A percentile compares a stretch with the other conserved stretches of the same genome.
Evolutionary conservation across 2,113 vertebrate genomes (phyloP).

Genomic region (Apus apus): DNA sequence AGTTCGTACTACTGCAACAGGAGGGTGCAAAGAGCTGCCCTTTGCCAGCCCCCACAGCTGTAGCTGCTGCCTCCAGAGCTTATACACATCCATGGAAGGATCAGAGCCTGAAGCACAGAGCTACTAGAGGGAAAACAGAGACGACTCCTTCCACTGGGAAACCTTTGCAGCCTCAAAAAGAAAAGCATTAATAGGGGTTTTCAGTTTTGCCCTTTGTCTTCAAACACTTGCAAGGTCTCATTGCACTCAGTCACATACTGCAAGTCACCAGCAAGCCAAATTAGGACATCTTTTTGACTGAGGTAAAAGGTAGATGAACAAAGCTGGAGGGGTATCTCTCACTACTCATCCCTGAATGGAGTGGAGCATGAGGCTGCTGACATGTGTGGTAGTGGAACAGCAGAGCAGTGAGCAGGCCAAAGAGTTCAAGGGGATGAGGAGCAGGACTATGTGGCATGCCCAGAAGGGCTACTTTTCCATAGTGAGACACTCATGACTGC

Average conservation of each 20-base stretch:
- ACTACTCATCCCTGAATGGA: not conserved
- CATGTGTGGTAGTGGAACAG: not conserved
- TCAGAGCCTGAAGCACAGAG: not conserved
- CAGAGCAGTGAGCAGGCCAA: not conserved
- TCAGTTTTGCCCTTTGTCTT: not conserved
- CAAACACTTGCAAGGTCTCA: not conserved
- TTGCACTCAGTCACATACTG: fast-evolving
- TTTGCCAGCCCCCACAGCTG: not conserved
- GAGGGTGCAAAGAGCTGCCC: not conserved
- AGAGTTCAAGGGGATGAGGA: not conserved
- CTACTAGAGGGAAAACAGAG: not conserved
- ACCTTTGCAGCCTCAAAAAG: not conserved
- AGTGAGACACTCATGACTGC: not conserved
- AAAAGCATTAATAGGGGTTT: not conserved
- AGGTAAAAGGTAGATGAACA: not conserved
- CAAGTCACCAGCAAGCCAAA: not conserved
- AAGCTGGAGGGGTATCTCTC: not conserved
- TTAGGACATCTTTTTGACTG: not conserved
- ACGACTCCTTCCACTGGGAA: not conserved
- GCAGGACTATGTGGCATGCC: not conserved
- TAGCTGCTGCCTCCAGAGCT: not conserved
- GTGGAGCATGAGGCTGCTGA: not conserved
- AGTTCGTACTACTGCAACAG: not conserved
- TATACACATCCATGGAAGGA: not conserved
- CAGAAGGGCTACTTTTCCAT: not conserved